Percentiles rank a stretch among this genome's conserved stretches.
Conservation (phyloP, 2,888 invertebrate genomes). For the Himalopsyche japonica region DNA sequence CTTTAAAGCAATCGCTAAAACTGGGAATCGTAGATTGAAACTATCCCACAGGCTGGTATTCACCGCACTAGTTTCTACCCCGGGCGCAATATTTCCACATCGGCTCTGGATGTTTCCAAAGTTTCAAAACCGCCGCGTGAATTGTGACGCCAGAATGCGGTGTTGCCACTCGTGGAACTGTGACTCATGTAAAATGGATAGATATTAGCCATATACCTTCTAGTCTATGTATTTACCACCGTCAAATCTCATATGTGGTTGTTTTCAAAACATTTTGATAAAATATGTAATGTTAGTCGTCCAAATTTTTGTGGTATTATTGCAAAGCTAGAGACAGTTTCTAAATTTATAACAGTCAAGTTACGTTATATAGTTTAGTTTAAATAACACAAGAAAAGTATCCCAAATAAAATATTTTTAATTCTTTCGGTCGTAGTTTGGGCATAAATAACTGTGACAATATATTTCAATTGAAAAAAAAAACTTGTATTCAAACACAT, state of each 20-base stretch:
- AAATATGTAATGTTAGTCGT: too few species aligned
- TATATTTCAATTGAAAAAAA: too few species aligned
- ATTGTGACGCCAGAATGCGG: not conserved
- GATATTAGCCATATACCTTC: not conserved
- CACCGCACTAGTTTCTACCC: not conserved
- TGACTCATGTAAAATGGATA: not conserved
- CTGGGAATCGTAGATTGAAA: not conserved
- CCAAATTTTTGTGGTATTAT: too few species aligned
- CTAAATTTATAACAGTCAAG: too few species aligned
- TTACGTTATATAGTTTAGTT: too few species aligned
- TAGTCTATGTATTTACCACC: not conserved
- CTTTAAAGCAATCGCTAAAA: not conserved
- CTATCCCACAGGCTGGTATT: not conserved
- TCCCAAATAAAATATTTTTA: too few species aligned
- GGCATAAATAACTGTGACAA: too few species aligned
- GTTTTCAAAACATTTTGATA: not conserved
- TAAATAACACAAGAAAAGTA: too few species aligned
- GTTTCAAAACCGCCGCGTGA: not conserved
- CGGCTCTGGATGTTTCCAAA: not conserved
- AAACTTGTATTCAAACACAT: too few species aligned
- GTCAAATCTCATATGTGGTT: not conserved
- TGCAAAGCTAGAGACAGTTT: too few species aligned
- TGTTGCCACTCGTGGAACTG: not conserved
- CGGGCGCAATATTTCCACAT: not conserved
- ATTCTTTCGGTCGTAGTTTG: too few species aligned